These are phyloP conservation scores for Sylvilagus floridanus DNA, from an alignment of 2,797 vertebrate genomes.

Conservation along the genomic window DNA sequence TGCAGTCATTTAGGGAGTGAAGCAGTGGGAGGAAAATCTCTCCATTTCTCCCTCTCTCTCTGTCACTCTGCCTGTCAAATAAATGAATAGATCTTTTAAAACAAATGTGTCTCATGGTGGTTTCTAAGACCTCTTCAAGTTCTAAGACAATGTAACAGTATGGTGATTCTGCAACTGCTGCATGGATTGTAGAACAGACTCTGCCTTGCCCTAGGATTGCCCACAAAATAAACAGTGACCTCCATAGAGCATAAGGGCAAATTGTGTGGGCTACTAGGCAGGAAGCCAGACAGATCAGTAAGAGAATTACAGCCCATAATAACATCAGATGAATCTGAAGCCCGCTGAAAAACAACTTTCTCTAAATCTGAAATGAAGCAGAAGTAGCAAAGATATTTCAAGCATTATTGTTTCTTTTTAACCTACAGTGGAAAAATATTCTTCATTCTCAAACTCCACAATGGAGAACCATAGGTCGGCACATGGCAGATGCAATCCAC, in stretches of 20 bases:
- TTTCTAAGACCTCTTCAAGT: not conserved
- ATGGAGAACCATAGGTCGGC: rapidly evolving
- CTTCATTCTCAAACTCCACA: not conserved
- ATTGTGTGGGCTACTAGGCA: not conserved
- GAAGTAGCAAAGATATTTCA: not conserved
- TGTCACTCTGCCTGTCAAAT: no score
- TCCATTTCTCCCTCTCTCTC: no score
- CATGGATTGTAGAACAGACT: not conserved
- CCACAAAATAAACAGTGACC: not conserved
- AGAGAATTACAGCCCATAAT: not conserved
- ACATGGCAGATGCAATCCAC: not conserved
- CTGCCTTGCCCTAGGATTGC: not conserved
- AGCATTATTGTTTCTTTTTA: not conserved
- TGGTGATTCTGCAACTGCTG: not conserved
- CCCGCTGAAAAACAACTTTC: not conserved
- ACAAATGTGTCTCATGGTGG: no score
- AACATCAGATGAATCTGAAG: not conserved
- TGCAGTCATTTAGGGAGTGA: no score
- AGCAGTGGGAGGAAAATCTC: no score
- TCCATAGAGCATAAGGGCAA: no score
- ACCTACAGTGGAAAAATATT: not conserved
- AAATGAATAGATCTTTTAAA: no score
- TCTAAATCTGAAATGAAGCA: not conserved
- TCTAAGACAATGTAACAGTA: not conserved
- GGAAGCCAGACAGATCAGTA: not conserved